A percentile compares a stretch with the other conserved stretches of the same genome.
phyloP scores from a whole-genome alignment of 2,113 vertebrate species.

The Pungitius pungitius region DNA sequence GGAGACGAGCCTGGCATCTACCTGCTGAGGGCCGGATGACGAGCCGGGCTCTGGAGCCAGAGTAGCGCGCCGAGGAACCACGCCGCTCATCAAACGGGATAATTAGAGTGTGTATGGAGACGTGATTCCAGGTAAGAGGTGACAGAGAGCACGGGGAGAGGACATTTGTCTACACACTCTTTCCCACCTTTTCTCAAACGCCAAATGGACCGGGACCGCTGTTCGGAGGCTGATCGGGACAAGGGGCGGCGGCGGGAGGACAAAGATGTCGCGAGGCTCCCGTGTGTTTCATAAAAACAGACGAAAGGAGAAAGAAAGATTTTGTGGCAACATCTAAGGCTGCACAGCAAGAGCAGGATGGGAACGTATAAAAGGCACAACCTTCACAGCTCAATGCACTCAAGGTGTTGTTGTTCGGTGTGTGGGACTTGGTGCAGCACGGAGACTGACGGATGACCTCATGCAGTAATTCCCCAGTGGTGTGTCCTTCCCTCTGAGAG shows the following conservation, averaged over 20 bases:
- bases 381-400: constrained; percentile 14
- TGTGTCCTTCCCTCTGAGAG: constrained; percentile 29
- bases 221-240: constrained; percentile 43
- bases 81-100: constrained; percentile 62
- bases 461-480: constrained; percentile 34
- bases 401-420: constrained; percentile 25
- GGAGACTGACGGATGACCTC: constrained; percentile 54
- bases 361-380: constrained; percentile 3
- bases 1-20: constrained; percentile 57
- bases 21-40: constrained; percentile 45
- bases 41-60: constrained; percentile 19
- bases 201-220: constrained; percentile 23
- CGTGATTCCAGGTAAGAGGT: constrained; percentile 63
- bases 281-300: not conserved
- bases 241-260: constrained; percentile 19
- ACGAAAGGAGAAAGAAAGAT: not conserved
- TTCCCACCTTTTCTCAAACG: constrained; percentile 36
- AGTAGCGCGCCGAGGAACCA: constrained; percentile 11
- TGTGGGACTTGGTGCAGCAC: constrained; percentile 41
- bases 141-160: constrained; percentile 55
- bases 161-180: constrained; percentile 51
- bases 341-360: not conserved
- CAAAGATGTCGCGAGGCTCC: constrained; percentile 33
- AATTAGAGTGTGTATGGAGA: constrained; percentile 63
- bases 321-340: not conserved